phyloP scores from a whole-genome alignment of 2,113 vertebrate genomes.

The Grammomys surdaster region DNA sequence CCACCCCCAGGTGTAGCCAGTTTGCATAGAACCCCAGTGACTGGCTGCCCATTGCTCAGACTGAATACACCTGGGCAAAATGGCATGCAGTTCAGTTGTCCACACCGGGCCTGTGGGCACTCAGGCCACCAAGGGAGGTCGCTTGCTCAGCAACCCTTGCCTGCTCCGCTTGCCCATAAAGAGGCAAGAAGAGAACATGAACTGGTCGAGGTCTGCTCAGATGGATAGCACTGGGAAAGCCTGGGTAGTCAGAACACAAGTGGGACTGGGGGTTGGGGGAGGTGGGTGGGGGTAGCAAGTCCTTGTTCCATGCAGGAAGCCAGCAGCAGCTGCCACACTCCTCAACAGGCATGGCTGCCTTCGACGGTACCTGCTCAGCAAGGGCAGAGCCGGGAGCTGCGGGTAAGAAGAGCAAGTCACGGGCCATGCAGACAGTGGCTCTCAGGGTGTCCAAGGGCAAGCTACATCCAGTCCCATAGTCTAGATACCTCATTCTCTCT shows the following conservation, averaged over 20 bases:
- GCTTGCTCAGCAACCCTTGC: neutral
- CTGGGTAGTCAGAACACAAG: neutral
- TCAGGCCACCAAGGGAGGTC: too few relatives aligned
- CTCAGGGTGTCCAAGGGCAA: neutral
- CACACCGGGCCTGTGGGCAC: too few relatives aligned
- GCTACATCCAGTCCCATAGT: neutral
- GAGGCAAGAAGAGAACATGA: neutral
- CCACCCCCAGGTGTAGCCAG: too few relatives aligned
- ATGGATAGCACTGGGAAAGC: neutral
- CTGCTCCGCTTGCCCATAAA: neutral
- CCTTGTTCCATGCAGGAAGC: neutral
- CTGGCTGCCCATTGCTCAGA: neutral
- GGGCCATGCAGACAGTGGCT: accelerated
- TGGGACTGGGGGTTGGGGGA: accelerated
- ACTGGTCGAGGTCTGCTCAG: neutral
- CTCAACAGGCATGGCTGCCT: accelerated
- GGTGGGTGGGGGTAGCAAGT: too few relatives aligned
- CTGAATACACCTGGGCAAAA: neutral
- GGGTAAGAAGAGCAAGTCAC: neutral
- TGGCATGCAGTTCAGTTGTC: too few relatives aligned
- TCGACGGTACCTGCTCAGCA: neutral
- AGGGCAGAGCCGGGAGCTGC: neutral
- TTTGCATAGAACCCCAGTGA: neutral
- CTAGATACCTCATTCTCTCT: neutral
- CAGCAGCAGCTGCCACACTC: too few relatives aligned